Evolutionary conservation across 2,888 invertebrate genomes (phyloP), one percentile per base, ranked within the genome.

Genomic region (Callosobruchus maculatus): DNA sequence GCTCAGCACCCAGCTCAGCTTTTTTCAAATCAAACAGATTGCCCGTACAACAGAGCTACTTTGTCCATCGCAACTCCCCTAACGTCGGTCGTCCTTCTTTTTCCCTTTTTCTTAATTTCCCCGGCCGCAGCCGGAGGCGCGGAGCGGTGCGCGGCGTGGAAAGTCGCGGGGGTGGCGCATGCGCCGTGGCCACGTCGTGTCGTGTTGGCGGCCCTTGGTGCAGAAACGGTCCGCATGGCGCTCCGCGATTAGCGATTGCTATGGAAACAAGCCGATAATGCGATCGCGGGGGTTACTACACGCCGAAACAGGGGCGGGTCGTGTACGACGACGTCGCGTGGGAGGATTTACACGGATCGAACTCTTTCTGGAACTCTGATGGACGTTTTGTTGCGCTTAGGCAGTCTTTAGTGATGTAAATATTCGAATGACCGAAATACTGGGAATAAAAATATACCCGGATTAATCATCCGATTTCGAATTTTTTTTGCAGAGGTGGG

Each of bases 221-320:
- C 84, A 84, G 84, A 85, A 84, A 84, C 81, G 83, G 85, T 86
- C 82, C 83, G 70, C 84, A 85, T 85, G 85, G 86, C 86, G 87
- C 87, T 86, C 86, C 85, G 86, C 88, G 88, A 89, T 89, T 89
- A 89, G 88, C 89, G 88, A 89, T 90, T 88, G 88, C 89, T 88
- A 89, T 89, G 89, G 89, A 87, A 89, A 89, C 89, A 88, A 88
- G 87, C 88, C 87, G 88, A 88, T 89, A 88, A 89, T 88, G 88
- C 88, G 88, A 88, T 88, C 88, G 86, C 22, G 49, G 49, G 30
- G 49, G 49, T 49, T 49, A 18, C 49, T 49, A 49, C 49, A 49
- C 49, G 49, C 26, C 26, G 26, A 26, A 49, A 49, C 49, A 49
- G 49, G 49, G 49, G 49, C 49, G 49, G 7, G 49, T 49, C 7